Evolutionary conservation across 2,888 invertebrate genomes (phyloP), one percentile per base, ranked within the genome.

Genomic region (Dolomedes plantarius): DNA sequence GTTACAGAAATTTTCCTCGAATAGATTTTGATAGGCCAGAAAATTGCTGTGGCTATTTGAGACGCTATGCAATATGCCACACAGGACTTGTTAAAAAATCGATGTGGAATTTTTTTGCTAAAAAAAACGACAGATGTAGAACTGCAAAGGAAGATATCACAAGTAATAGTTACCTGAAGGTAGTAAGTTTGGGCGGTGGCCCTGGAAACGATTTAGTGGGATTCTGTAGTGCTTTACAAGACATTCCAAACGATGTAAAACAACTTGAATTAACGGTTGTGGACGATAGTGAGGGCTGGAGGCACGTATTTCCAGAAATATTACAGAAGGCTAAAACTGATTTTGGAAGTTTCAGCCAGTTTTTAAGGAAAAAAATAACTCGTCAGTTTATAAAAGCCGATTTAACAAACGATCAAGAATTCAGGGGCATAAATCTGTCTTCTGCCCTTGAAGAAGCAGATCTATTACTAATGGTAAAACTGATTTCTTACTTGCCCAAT

Each of bases 61-160:
- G 56, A n/a, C 46, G 74, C 7, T 81, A 81, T 23, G 81, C 81
- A 32, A 56, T 74, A 1, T 81, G 81, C 29, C 74, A 81, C 68
- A 81, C 81, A 5, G 81, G 72, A n/a, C 28, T 81, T 16, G 81
- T 81, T 9, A 31, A 68, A 0, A 67, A 46, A 27, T 41, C 69
- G 2, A 81, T 73, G 27, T 6, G 72, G 0, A 50, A 36, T 23
- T 28, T 73, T 0, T 81, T 81, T 28, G 67, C 68, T 16, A 68
- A 74, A 2, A 39, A 29, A 2, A 36, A 27, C 7, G 28, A 56
- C 7, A 39, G 41, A 31, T 29, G 67, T 28, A 39, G 68, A 7
- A 28, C 74, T n/a, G 68, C 74, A 1, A 32, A 31, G 9, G 68
- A 39, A 16, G 50, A 39, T 9, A 56, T 56, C 23, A 19, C n/a